Evolutionary conservation across 2,797 vertebrate species (phyloP), one percentile per base, ranked within the genome.

Genomic region (Pangasius mekongensis): DNA sequence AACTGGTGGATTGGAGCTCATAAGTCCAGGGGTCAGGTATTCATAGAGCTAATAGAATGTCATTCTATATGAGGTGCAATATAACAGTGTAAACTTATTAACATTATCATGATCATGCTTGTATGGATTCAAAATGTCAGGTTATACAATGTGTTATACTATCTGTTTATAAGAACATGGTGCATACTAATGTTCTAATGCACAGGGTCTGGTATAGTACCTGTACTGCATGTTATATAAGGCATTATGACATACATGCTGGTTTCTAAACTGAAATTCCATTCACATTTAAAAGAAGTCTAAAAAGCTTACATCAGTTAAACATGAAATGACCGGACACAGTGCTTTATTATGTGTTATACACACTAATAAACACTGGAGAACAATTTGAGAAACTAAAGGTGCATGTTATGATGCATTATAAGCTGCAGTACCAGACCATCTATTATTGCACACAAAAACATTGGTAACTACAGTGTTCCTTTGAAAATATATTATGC

Each of bases 21-120:
- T 81, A 81, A 85, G 58, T 71, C 56, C 3, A 89, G 58, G 49
- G 43, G 69, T 83, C 58, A 86, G 58, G 24, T 85, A 36, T 82
- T 89, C 43, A 89, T 76, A 83, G 66, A 43, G 3, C 76, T 83
- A 86, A 52, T 14, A 85, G 27, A 64, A 58, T 73, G 86, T 73
- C 64, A 83, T 60, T 49, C 30, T 60, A 87, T 27, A 87, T 30
- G 43, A 71, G 43, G 54, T 66, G 27, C 39, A 56, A 52, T 58
- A 80, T 54, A 88, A 78, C 74, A 80, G 74, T 66, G 33, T 43
- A 58, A 84, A 54, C 24, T 9, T 58, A 64, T 89, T 71, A 81
- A 89, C 9, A 47, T 73, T 9, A 82, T 54, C 56, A 36, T 36
- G 83, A 54, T 84, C 30, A 54, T 84, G 11, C 11, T 54, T 16